Percentiles rank a stretch among this genome's conserved stretches.
These are phyloP conservation scores for Heliocidaris erythrogramma DNA, from an alignment of 35 echinoderm and acorn worm genomes.

Conservation along the genomic window DNA sequence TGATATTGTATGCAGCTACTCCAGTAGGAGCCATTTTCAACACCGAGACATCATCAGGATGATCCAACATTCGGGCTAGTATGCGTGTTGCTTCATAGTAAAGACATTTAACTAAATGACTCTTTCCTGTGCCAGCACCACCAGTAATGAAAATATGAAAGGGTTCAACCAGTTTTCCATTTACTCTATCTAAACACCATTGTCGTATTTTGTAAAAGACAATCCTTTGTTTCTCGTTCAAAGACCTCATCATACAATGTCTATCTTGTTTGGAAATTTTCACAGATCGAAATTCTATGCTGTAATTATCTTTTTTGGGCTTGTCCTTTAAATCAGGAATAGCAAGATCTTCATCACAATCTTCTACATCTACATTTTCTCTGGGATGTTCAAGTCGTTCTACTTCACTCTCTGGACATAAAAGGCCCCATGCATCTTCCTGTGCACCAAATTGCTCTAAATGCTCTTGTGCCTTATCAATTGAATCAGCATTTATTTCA, in stretches of 20 bases:
- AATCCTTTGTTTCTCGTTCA: constrained; percentile 35
- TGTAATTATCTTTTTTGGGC: not conserved
- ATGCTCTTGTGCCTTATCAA: constrained; percentile 51
- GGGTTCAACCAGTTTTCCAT: not conserved
- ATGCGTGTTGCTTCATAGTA: constrained; percentile 59
- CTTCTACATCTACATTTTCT: not conserved
- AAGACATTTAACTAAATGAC: constrained; percentile 56
- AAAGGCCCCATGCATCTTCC: constrained; percentile 44
- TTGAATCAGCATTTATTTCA: constrained; percentile 12
- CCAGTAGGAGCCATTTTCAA: constrained; percentile 35
- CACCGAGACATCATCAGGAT: constrained; percentile 33
- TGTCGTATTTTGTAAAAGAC: constrained; percentile 41
- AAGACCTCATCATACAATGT: constrained; percentile 25
- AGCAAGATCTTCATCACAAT: constrained; percentile 50
- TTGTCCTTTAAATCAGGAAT: constrained; percentile 51
- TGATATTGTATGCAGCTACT: constrained; percentile 55
- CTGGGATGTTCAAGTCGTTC: constrained; percentile 44
- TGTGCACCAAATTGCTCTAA: not conserved
- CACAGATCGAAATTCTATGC: constrained; percentile 4
- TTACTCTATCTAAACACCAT: constrained; percentile 37
- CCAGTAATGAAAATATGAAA: constrained; percentile 60
- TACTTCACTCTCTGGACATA: constrained; percentile 61
- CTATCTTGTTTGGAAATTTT: constrained; percentile 27
- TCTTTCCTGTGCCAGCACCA: constrained; percentile 66
- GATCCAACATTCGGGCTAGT: constrained; percentile 5